Evolutionary conservation across 2,888 invertebrate species (phyloP).

Genomic region (Melolontha melolontha): DNA sequence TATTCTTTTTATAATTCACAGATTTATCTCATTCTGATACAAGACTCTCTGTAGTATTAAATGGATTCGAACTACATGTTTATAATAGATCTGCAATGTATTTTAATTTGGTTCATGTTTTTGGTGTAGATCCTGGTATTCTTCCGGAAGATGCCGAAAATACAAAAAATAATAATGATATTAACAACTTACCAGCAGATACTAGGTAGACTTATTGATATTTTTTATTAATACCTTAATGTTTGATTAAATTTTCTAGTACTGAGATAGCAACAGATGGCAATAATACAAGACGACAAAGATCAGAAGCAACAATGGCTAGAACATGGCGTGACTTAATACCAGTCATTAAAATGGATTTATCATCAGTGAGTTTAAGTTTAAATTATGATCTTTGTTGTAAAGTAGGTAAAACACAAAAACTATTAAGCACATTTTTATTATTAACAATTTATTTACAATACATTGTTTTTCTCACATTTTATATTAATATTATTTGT

Average conservation of each 20-base stretch:
- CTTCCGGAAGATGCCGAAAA: slow-evolving; percentile 67
- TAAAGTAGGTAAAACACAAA: background rate
- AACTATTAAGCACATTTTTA: too few relatives aligned
- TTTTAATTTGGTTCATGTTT: slow-evolving; percentile 86
- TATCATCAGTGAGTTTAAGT: slow-evolving; percentile 77
- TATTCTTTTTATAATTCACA: slow-evolving; percentile 61
- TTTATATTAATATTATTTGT: slow-evolving; percentile 5
- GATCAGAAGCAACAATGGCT: slow-evolving; percentile 86
- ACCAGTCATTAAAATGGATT: slow-evolving; percentile 95
- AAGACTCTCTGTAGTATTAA: slow-evolving; percentile 88
- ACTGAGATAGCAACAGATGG: slow-evolving; percentile 30
- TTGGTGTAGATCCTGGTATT: slow-evolving; percentile 85
- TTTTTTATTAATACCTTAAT: background rate
- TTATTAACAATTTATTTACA: too few relatives aligned
- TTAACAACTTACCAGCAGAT: slow-evolving; percentile 21
- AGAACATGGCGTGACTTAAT: slow-evolving; percentile 95
- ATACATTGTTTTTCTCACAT: slow-evolving; percentile 1
- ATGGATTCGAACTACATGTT: slow-evolving; percentile 94
- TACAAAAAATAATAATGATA: slow-evolving; percentile 45
- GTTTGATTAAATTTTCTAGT: slow-evolving; percentile 38
- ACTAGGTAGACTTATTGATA: slow-evolving; percentile 10
- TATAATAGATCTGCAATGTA: slow-evolving; percentile 94
- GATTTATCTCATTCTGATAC: slow-evolving; percentile 97
- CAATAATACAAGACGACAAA: slow-evolving; percentile 63
- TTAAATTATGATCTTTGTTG: background rate